A percentile compares a stretch with the other conserved stretches of the same genome.
Evolutionary conservation across 2,888 invertebrate species (phyloP).

Genomic region (Isotomurus palustris): DNA sequence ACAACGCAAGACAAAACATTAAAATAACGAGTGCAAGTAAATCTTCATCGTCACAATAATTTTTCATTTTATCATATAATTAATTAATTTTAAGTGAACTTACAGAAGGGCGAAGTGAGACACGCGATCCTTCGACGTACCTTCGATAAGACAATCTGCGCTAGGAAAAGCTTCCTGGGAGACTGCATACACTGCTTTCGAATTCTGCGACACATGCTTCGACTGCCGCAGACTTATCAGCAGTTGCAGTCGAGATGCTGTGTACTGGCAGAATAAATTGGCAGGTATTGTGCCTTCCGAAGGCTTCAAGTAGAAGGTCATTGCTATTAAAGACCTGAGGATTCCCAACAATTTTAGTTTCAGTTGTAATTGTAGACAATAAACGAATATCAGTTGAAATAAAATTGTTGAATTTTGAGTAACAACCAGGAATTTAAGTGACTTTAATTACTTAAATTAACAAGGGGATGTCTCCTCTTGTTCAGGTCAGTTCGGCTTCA

Average conservation of each 20-base stretch:
- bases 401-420: no score
- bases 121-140: conserved; percentile 13
- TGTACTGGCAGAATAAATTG: conserved; percentile 2
- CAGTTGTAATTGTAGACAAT: no score
- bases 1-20: neutral
- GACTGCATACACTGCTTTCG: neutral
- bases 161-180: neutral
- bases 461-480: no score
- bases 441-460: no score
- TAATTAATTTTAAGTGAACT: neutral
- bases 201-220: neutral
- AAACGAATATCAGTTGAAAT: no score
- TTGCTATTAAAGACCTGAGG: neutral
- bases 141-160: conserved; percentile 8
- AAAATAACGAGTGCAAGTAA: neutral
- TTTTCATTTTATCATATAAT: neutral
- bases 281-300: conserved; percentile 11
- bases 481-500: no score
- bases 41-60: neutral
- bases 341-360: no score
- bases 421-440: no score
- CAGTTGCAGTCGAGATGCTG: conserved; percentile 10
- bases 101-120: conserved; percentile 20
- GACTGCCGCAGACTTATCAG: neutral
- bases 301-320: conserved; percentile 22